These are phyloP conservation scores for Latrodectus hesperus DNA, from an alignment of 2,888 invertebrate species.

Conservation along the genomic window DNA sequence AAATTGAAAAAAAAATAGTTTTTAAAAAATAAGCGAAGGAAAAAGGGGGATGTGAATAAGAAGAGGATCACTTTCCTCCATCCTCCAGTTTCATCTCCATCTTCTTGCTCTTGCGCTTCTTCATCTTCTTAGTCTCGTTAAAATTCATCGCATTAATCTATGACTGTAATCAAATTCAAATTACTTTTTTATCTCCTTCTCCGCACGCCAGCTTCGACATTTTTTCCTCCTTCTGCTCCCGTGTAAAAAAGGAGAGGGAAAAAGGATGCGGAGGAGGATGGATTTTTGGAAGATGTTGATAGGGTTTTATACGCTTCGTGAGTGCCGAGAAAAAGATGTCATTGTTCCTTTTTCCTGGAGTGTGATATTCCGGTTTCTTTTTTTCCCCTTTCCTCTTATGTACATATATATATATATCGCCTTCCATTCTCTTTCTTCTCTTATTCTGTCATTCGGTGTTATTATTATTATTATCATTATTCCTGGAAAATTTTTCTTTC, in stretches of 20 bases:
- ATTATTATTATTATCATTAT: slow-evolving; percentile 49
- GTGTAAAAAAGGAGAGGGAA: not conserved
- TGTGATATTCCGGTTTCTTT: slow-evolving; percentile 22
- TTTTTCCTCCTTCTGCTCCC: slow-evolving; percentile 1
- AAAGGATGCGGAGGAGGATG: slow-evolving; percentile 6
- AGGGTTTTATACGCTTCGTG: slow-evolving; percentile 64
- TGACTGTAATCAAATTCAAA: slow-evolving; percentile 70
- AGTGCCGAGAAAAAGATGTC: slow-evolving; percentile 64
- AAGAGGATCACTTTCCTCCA: slow-evolving; percentile 57
- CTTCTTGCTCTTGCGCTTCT: slow-evolving; percentile 32
- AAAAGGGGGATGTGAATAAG: slow-evolving; percentile 12
- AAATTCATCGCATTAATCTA: slow-evolving; percentile 69
- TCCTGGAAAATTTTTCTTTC: not conserved
- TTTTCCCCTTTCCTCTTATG: slow-evolving; percentile 3
- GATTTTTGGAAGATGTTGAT: slow-evolving; percentile 59
- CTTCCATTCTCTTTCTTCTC: slow-evolving; percentile 2
- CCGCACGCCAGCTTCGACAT: slow-evolving; percentile 39
- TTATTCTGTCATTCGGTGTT: not conserved
- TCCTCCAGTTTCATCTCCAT: slow-evolving; percentile 51
- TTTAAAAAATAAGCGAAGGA: not conserved
- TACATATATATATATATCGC: not conserved
- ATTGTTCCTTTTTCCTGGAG: slow-evolving; percentile 47
- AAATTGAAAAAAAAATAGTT: slow-evolving; percentile 5
- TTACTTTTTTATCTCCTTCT: slow-evolving; percentile 65
- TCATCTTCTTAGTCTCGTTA: slow-evolving; percentile 61